Percentiles rank a stretch among this genome's conserved stretches.
These are phyloP conservation scores for Ligdia adustata DNA, from an alignment of 2,888 invertebrate species.

Conservation along the genomic window DNA sequence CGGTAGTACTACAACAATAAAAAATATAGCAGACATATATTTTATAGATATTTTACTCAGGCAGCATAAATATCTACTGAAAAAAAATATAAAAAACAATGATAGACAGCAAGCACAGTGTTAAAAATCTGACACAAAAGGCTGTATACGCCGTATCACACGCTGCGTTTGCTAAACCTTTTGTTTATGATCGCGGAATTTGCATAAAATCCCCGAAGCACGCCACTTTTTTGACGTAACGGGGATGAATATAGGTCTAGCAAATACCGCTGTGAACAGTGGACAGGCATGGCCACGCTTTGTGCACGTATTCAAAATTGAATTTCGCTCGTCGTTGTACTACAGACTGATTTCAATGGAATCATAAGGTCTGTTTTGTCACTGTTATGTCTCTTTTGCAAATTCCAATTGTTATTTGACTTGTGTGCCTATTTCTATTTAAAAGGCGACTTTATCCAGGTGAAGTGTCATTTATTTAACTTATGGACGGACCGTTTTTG, in stretches of 20 bases:
- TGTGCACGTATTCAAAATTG: conserved; percentile 52
- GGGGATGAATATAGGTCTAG: conserved; percentile 46
- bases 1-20: too few species aligned
- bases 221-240: conserved; percentile 45
- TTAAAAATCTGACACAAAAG: conserved; percentile 32
- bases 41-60: too few species aligned
- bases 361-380: conserved; percentile 5
- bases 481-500: too few species aligned
- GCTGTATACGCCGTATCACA: conserved; percentile 22
- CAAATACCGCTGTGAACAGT: conserved; percentile 41
- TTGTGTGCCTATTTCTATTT: too few species aligned
- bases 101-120: conserved; percentile 28
- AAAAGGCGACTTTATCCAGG: too few species aligned
- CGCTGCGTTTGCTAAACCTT: conserved; percentile 41
- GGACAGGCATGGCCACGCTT: conserved; percentile 26
- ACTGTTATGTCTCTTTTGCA: too few species aligned
- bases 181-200: conserved; percentile 54
- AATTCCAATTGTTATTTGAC: too few species aligned
- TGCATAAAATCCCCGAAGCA: conserved; percentile 50
- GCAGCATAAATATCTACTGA: too few species aligned
- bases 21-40: too few species aligned
- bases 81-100: background rate
- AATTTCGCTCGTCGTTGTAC: conserved; percentile 43
- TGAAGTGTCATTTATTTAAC: too few species aligned
- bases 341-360: conserved; percentile 44